These are phyloP conservation scores for Brachyptera risi DNA, from an alignment of 2,888 invertebrate genomes.

Conservation along the genomic window DNA sequence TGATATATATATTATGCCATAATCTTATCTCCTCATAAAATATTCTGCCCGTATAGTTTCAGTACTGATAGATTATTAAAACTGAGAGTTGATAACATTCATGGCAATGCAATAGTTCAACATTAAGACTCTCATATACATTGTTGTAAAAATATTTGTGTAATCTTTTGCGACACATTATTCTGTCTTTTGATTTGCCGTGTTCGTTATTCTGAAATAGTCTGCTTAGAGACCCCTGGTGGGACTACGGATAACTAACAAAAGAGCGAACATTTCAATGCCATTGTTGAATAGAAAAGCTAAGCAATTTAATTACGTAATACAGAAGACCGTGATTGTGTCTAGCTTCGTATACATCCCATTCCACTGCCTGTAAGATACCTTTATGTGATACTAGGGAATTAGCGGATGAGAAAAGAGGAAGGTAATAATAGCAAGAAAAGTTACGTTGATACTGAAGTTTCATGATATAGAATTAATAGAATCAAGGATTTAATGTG, in stretches of 20 bases:
- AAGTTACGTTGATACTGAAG: background rate
- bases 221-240: no score
- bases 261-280: constrained; percentile 11
- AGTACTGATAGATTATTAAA: no score
- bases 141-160: no score
- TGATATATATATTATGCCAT: no score
- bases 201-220: no score
- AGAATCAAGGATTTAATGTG: background rate
- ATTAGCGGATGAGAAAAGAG: constrained; percentile 1
- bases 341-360: background rate
- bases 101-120: no score
- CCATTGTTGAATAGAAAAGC: constrained; percentile 14
- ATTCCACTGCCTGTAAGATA: background rate
- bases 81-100: no score
- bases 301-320: constrained; percentile 18
- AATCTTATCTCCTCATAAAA: no score
- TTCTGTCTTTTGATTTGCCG: no score
- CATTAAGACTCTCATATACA: no score
- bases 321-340: background rate
- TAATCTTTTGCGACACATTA: background rate
- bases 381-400: background rate
- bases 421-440: no score
- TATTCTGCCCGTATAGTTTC: no score
- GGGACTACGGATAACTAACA: constrained; percentile 1
- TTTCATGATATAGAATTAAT: background rate